Evolutionary conservation across 1,140 invertebrate genomes (phyloP), one percentile per base, ranked within the genome.

Genomic region (Helicoverpa armigera): DNA sequence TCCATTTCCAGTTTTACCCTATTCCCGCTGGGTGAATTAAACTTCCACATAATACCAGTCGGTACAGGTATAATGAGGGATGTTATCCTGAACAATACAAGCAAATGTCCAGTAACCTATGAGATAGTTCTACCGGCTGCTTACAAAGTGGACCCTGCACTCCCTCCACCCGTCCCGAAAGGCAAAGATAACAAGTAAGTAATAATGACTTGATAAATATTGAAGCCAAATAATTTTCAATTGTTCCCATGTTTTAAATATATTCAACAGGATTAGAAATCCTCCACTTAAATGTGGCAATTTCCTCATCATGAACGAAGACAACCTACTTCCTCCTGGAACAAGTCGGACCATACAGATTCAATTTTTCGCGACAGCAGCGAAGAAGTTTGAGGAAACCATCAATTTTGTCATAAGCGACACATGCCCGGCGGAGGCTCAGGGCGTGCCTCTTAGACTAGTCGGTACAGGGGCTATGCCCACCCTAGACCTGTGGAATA

Each of bases 371-470:
- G 92, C 94, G 3, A 90, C 90, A 13, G 87, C 88, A 29, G 88
- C 91, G 0, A 85, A 82, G 35, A 92, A 85, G 51, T 94, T 92
- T 74, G 90, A 92, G 72, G 94, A 95, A 84, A 91, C 89, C 7
- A 92, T 95, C 43, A 85, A 92, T n/a, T 95, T 95, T 84, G 86
- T 95, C 31, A 90, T 95, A 56, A 94, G 91, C 53, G 94, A 95
- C 73, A 94, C 92, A 18, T 94, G 92, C 69, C 94, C 94, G 7
- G 91, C 93, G 7, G 93, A 95, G 83, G 91, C 91, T n/a, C 80
- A 89, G 54, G 94, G 94, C 2, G 94, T 95, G n/a, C 94, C 92
- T 1, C 85, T 94, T 0, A 94, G 82, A 77, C 85, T 95, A 31
- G 91, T 93, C 9, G 94, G 94, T 2, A 94, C 91, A 43, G 94